phyloP scores from a whole-genome alignment of 2,113 vertebrate genomes.

The Stegastes partitus region DNA sequence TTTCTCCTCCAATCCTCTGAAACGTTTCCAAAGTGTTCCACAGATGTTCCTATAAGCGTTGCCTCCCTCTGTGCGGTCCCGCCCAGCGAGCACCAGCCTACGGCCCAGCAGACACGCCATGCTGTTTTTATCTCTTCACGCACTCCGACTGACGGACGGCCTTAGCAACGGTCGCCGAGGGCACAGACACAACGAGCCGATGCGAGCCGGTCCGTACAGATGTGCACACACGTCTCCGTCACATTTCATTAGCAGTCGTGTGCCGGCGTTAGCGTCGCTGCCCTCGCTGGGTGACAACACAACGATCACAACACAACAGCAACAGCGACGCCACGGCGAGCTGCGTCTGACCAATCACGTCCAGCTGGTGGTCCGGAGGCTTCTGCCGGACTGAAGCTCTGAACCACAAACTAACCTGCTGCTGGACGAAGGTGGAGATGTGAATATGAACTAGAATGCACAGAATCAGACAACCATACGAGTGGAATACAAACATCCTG shows the following conservation, averaged over 20 bases:
- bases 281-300: constrained; percentile 20
- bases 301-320: constrained; percentile 35
- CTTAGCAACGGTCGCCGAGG: constrained; percentile 66
- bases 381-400: too few species aligned
- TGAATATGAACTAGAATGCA: too few species aligned
- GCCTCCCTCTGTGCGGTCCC: too few species aligned
- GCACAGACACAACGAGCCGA: constrained; percentile 68
- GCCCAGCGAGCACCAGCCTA: background rate
- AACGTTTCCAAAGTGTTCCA: background rate
- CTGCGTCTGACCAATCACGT: too few species aligned
- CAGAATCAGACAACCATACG: too few species aligned
- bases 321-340: background rate
- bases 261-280: constrained; percentile 54
- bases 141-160: constrained; percentile 28
- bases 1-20: too few species aligned
- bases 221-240: constrained; percentile 6
- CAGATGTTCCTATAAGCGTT: too few species aligned
- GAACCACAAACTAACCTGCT: too few species aligned
- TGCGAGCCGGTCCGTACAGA: constrained; percentile 41
- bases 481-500: too few species aligned
- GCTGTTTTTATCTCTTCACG: constrained; percentile 35
- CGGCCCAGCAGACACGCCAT: constrained; percentile 17
- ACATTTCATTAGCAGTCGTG: constrained; percentile 73
- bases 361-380: too few species aligned
- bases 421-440: too few species aligned